Percentiles rank a stretch among this genome's conserved stretches.
phyloP scores from a whole-genome alignment of 1,140 invertebrate genomes.

The Marisa cornuarietis region DNA sequence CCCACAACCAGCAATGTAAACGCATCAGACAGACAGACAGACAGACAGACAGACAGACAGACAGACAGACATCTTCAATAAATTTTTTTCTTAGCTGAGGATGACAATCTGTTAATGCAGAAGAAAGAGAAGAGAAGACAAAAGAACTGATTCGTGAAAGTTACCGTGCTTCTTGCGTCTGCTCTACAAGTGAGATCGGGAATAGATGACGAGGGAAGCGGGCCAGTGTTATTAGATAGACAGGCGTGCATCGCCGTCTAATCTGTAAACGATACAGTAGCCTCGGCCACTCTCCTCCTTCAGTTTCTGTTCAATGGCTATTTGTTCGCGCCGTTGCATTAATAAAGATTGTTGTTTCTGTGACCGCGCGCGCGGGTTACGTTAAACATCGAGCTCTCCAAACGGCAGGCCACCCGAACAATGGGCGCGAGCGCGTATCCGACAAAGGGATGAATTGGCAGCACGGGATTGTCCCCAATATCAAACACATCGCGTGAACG shows the following conservation, averaged over 20 bases:
- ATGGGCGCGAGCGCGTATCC: slow-evolving; percentile 5
- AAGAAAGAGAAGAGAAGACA: too few relatives aligned
- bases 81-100: too few relatives aligned
- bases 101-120: too few relatives aligned
- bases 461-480: slow-evolving; percentile 23
- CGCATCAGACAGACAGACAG: too few relatives aligned
- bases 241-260: slow-evolving; percentile 16
- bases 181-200: too few relatives aligned
- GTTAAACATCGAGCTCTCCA: slow-evolving; percentile 29
- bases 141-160: too few relatives aligned
- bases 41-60: too few relatives aligned
- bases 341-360: slow-evolving; percentile 27
- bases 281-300: background rate
- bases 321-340: slow-evolving; percentile 33
- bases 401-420: slow-evolving; percentile 11
- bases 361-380: slow-evolving; percentile 10
- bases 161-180: too few relatives aligned
- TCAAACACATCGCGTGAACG: slow-evolving; percentile 25
- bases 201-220: too few relatives aligned
- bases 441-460: slow-evolving; percentile 23
- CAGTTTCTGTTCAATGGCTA: slow-evolving; percentile 7
- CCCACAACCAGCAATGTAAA: too few relatives aligned
- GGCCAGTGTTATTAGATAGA: too few relatives aligned
- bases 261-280: slow-evolving; percentile 33
- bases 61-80: too few relatives aligned